Evolutionary conservation across 2,797 vertebrate species (phyloP).

Genomic region (Notolepis coatsorum): DNA sequence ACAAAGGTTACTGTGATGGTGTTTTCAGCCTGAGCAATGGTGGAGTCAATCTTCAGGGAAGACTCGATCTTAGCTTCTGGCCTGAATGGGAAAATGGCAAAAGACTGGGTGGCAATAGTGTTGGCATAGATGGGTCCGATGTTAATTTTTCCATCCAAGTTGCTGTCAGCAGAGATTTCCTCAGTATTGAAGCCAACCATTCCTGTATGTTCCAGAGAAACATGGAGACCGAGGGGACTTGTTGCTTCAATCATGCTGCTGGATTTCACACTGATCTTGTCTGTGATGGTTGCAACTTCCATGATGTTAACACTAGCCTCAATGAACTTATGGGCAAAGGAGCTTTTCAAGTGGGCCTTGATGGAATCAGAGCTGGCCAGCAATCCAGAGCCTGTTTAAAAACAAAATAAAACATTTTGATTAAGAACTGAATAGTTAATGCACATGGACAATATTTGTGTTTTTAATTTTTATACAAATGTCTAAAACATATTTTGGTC

Average conservation of each 20-base stretch:
- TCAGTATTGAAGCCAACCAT: slow-evolving; percentile 70
- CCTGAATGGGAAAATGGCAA: slow-evolving; percentile 70
- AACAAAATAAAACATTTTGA: slow-evolving; percentile 32
- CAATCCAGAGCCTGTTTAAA: slow-evolving; percentile 84
- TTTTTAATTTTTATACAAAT: not conserved
- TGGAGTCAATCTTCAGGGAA: slow-evolving; percentile 82
- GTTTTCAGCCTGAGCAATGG: slow-evolving; percentile 82
- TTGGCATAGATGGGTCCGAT: slow-evolving; percentile 80
- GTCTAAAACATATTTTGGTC: too few relatives aligned
- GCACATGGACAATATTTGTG: not conserved
- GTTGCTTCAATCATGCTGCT: slow-evolving; percentile 77
- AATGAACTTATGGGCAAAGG: slow-evolving; percentile 86
- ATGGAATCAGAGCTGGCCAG: slow-evolving; percentile 73
- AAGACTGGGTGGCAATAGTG: slow-evolving; percentile 73
- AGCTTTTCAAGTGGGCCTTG: slow-evolving; percentile 76
- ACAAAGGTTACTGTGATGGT: slow-evolving; percentile 75
- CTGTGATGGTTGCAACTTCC: slow-evolving; percentile 70
- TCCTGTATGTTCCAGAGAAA: slow-evolving; percentile 74
- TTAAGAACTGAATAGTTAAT: not conserved
- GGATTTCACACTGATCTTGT: slow-evolving; percentile 69
- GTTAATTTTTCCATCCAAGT: slow-evolving; percentile 78
- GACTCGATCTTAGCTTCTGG: slow-evolving; percentile 81
- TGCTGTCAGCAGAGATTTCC: slow-evolving; percentile 72
- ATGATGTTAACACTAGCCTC: slow-evolving; percentile 80
- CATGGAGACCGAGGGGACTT: slow-evolving; percentile 82